Percentiles rank a stretch among this genome's conserved stretches.
These are phyloP conservation scores for Poeciliopsis prolifica DNA, from an alignment of 2,113 vertebrate species.

Conservation along the genomic window DNA sequence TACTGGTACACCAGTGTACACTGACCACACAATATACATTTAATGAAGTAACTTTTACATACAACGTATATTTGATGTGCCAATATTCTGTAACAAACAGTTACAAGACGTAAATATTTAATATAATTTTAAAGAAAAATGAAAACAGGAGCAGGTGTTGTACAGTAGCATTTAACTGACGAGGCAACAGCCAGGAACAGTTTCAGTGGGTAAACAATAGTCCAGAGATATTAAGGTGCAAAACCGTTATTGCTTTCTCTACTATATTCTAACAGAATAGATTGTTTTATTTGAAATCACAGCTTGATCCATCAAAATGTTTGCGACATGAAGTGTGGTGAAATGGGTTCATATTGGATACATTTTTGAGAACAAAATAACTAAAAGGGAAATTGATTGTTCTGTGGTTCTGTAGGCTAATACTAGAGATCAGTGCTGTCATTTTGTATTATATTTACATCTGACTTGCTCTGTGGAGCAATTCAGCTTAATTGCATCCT, in stretches of 20 bases:
- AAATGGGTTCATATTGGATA: conserved; percentile 32
- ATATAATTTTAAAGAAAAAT: conserved; percentile 34
- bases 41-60: conserved; percentile 34
- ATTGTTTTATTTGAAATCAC: conserved; percentile 43
- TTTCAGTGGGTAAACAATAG: conserved; percentile 51
- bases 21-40: background rate
- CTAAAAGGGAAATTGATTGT: conserved; percentile 37
- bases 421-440: conserved; percentile 44
- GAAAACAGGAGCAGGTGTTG: conserved; percentile 13
- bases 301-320: conserved; percentile 40
- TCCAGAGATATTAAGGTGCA: conserved; percentile 62
- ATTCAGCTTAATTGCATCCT: too few species aligned
- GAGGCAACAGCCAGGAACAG: conserved; percentile 52
- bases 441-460: conserved; percentile 19
- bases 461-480: conserved; percentile 8
- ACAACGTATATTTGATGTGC: conserved; percentile 42
- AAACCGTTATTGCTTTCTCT: conserved; percentile 23
- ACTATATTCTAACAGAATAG: conserved; percentile 32
- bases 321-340: conserved; percentile 15
- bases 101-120: conserved; percentile 34
- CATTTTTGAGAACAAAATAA: conserved; percentile 57
- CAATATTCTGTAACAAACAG: conserved; percentile 40
- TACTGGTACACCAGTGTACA: conserved; percentile 63
- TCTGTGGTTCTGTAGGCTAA: conserved; percentile 34
- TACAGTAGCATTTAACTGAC: conserved; percentile 43